Conservation (phyloP, 2,113 vertebrate species). For the Pelusios castaneus region DNA sequence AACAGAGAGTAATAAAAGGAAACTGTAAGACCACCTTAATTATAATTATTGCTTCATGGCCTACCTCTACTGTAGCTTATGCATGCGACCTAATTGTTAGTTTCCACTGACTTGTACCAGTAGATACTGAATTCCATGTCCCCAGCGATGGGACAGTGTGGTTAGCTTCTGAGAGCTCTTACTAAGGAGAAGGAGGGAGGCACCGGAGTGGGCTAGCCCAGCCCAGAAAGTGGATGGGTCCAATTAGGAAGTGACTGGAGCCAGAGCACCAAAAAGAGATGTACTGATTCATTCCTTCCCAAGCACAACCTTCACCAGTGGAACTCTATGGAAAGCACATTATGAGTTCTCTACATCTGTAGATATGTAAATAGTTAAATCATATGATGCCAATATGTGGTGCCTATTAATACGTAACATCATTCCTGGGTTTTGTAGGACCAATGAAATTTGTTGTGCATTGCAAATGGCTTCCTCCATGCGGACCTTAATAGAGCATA, state of each 20-base stretch:
- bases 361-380: background rate
- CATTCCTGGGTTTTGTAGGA: background rate
- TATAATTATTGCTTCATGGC: fast-evolving
- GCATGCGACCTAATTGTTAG: fast-evolving
- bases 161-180: background rate
- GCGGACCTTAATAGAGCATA: background rate
- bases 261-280: background rate
- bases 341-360: background rate
- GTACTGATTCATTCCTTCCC: background rate
- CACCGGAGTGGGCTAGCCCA: fast-evolving
- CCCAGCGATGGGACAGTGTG: background rate
- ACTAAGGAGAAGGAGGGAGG: background rate
- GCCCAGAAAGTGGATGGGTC: background rate
- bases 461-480: background rate
- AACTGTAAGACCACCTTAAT: background rate
- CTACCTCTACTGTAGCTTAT: background rate
- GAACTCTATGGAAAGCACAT: background rate
- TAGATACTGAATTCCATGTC: background rate
- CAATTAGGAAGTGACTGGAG: background rate
- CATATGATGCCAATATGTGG: background rate
- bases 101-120: background rate
- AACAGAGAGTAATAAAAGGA: background rate
- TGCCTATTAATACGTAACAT: background rate
- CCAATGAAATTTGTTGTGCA: background rate
- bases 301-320: background rate